These are phyloP conservation scores for Ictidomys tridecemlineatus DNA, from an alignment of 2,113 vertebrate species.

Conservation along the genomic window DNA sequence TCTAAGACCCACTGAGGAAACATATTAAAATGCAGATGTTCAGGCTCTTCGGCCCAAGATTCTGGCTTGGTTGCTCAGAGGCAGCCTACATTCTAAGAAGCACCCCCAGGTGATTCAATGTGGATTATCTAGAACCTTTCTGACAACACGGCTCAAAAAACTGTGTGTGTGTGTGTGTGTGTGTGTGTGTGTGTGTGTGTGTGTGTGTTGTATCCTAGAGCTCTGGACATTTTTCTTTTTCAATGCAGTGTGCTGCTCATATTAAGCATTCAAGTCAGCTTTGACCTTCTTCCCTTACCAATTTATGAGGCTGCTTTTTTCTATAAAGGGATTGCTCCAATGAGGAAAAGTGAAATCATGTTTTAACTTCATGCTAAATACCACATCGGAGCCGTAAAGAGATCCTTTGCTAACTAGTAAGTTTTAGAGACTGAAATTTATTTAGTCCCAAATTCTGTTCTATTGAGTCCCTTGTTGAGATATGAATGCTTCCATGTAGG, in stretches of 20 bases:
- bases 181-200: background rate
- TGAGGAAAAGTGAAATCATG: conserved; percentile 30
- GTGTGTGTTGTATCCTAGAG: background rate
- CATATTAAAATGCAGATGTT: background rate
- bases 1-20: background rate
- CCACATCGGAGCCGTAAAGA: background rate
- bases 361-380: conserved; percentile 46
- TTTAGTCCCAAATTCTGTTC: background rate
- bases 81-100: background rate
- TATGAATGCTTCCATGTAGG: background rate
- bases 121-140: background rate
- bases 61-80: background rate
- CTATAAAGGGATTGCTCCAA: background rate
- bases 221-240: background rate
- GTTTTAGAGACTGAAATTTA: conserved; percentile 44
- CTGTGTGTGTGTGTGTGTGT: no score
- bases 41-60: background rate
- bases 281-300: background rate
- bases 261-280: conserved; percentile 13
- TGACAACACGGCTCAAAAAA: background rate
- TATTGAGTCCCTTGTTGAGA: background rate
- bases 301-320: background rate
- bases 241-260: background rate
- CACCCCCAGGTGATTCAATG: background rate
- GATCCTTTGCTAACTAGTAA: conserved; percentile 6